A percentile compares a stretch with the other conserved stretches of the same genome.
Evolutionary conservation across 1,140 invertebrate genomes (phyloP).

Genomic region (Mycetomoellerius zeteki): DNA sequence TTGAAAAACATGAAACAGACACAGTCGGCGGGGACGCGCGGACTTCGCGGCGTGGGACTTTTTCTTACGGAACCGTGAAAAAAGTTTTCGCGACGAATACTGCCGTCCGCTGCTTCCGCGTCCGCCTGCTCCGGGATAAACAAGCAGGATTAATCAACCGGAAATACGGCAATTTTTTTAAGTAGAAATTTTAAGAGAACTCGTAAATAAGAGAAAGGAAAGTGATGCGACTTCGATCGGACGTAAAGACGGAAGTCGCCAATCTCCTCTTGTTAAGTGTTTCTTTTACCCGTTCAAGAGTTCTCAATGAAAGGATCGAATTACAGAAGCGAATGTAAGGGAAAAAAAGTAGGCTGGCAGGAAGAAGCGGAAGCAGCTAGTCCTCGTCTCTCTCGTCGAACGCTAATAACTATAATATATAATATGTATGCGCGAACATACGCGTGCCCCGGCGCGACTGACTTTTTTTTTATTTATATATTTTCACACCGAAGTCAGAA

Average conservation of each 20-base stretch:
- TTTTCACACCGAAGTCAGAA: conserved; percentile 87
- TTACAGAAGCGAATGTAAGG: background rate
- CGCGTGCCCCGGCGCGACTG: conserved; percentile 79
- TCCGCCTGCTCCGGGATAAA: background rate
- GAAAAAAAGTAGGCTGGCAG: background rate
- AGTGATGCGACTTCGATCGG: background rate
- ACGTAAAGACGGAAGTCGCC: background rate
- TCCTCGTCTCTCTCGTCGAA: conserved; percentile 60
- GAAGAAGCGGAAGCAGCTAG: conserved; percentile 56
- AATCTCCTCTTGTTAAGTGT: conserved; percentile 31
- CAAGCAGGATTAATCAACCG: background rate
- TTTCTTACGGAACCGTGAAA: conserved; percentile 69
- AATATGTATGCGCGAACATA: conserved; percentile 72
- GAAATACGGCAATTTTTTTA: background rate
- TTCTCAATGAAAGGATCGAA: conserved; percentile 19
- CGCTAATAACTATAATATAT: conserved; percentile 65
- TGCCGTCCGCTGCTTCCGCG: conserved; percentile 61
- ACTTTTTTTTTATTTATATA: conserved; percentile 84
- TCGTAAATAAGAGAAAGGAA: background rate
- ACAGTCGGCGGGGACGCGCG: conserved; percentile 81
- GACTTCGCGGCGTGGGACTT: conserved; percentile 73
- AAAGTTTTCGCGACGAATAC: conserved; percentile 61
- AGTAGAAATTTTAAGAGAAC: conserved; percentile 5
- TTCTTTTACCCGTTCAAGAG: conserved; percentile 10
- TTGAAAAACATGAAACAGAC: conserved; percentile 87